Evolutionary conservation across 2,888 invertebrate species (phyloP).

Genomic region (Patella caerulea): DNA sequence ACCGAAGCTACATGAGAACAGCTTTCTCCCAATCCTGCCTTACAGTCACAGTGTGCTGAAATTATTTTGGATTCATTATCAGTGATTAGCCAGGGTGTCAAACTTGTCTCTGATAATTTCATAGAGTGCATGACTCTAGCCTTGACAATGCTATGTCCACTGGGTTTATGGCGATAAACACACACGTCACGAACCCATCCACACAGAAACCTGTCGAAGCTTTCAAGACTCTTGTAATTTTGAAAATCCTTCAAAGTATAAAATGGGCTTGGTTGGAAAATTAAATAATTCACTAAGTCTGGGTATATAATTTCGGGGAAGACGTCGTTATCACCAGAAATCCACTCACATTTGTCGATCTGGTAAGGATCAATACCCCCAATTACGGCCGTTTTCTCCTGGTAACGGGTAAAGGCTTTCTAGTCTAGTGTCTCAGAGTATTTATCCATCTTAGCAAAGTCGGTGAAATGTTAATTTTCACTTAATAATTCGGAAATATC

Average conservation of each 20-base stretch:
- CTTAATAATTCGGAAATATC: too few relatives aligned
- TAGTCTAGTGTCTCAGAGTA: too few relatives aligned
- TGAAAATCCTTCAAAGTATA: slow-evolving; percentile 15
- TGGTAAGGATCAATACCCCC: too few relatives aligned
- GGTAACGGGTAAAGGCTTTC: too few relatives aligned
- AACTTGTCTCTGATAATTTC: slow-evolving; percentile 10
- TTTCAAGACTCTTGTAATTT: slow-evolving; percentile 16
- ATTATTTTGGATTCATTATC: slow-evolving; percentile 11
- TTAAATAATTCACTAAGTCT: too few relatives aligned
- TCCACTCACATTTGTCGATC: too few relatives aligned
- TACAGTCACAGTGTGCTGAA: slow-evolving; percentile 13
- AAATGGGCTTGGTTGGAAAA: background rate
- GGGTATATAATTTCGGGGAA: too few relatives aligned
- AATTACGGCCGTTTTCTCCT: too few relatives aligned
- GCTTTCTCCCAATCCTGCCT: slow-evolving; percentile 13
- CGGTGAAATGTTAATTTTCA: too few relatives aligned
- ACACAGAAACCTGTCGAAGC: slow-evolving; percentile 9
- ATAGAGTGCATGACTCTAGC: slow-evolving; percentile 11
- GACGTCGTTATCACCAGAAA: too few relatives aligned
- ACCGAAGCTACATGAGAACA: slow-evolving; percentile 11
- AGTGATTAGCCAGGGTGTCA: slow-evolving; percentile 10
- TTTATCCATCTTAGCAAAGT: too few relatives aligned
- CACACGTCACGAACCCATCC: slow-evolving; percentile 13
- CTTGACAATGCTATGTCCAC: background rate
- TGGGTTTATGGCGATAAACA: background rate